Base-by-base conservation (phyloP, 2,797 vertebrate species). In the Sebastes oblongus region DNA sequence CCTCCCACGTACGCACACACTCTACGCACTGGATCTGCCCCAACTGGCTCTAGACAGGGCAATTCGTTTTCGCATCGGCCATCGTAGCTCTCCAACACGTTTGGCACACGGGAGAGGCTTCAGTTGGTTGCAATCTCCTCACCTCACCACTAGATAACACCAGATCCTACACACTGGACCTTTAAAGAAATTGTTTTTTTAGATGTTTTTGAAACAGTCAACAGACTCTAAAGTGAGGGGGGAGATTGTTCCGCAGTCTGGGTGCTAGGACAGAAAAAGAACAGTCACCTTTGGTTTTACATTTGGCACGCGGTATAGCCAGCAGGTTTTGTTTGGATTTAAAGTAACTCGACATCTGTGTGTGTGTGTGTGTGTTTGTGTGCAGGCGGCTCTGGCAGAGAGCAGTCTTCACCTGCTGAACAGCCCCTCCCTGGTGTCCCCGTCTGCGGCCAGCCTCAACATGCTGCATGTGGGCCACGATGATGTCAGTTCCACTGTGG, bases 401-500 rank as follows among this genome's bases (percentile, higher is more conserved):
- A 99, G 97, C 95, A 99, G 97, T 91, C 96, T 99, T 90, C 97
- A 97, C 29, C 95, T 99, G 91, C 95, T 99, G 89, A 98, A 97
- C 95, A 99, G 96, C 94, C 96, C 98, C 54, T 91, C 96, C 78
- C 92, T 98, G 96, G 92, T 98, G 92, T 97, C 94, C 94, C 96
- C 94, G 3, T 96, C 97, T 88, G 97, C 97, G 0, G 94, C 97
- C 93, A 97, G 97, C 70, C 94, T 97, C 81, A 98, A 96, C 95
- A 97, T 98, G 96, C 95, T 98, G 91, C 97, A 98, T 65, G 96
- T 98, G 91, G 97, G 97, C 88, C 98, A 99, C 13, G 98, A 99
- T 52, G 98, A 99, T 10, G 95, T 98, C 90, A 99, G 98, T 90
- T 97, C 97, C 94, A 98, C 98, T 0, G 97, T 98, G 93, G 98